Evolutionary conservation across 2,888 invertebrate species (phyloP).

Genomic region (Xestia ashworthii): DNA sequence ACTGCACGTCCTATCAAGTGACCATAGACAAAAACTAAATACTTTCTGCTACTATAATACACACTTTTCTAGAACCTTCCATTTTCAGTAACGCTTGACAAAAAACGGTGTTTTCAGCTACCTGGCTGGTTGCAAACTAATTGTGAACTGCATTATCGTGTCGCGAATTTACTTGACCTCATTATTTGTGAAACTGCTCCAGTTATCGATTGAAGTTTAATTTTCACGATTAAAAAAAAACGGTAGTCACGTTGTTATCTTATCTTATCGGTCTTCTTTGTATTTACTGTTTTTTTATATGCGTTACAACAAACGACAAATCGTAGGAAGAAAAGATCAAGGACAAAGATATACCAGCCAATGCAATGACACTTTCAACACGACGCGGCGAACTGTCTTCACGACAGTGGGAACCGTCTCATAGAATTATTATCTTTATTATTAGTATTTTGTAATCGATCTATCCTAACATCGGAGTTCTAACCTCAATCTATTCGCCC

Average conservation of each 20-base stretch:
- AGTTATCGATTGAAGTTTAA: conserved; percentile 22
- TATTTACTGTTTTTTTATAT: background rate
- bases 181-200: conserved; percentile 36
- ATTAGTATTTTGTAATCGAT: background rate
- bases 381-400: background rate
- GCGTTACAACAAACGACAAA: background rate
- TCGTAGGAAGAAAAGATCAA: background rate
- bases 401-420: background rate
- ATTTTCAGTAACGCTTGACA: conserved; percentile 12
- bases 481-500: background rate
- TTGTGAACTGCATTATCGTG: conserved; percentile 46
- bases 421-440: background rate
- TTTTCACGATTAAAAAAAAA: conserved; percentile 2
- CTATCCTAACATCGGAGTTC: too few species aligned
- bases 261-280: conserved; percentile 8
- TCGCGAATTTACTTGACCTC: conserved; percentile 49
- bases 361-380: too few species aligned
- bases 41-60: conserved; percentile 12
- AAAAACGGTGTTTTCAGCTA: conserved; percentile 29
- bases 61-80: conserved; percentile 46
- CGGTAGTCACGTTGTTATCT: background rate
- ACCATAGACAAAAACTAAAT: conserved; percentile 1
- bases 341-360: background rate
- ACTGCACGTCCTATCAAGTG: background rate
- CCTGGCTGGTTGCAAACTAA: conserved; percentile 37